Evolutionary conservation across 2,113 vertebrate species (phyloP).

Genomic region (Elaphurus davidianus): DNA sequence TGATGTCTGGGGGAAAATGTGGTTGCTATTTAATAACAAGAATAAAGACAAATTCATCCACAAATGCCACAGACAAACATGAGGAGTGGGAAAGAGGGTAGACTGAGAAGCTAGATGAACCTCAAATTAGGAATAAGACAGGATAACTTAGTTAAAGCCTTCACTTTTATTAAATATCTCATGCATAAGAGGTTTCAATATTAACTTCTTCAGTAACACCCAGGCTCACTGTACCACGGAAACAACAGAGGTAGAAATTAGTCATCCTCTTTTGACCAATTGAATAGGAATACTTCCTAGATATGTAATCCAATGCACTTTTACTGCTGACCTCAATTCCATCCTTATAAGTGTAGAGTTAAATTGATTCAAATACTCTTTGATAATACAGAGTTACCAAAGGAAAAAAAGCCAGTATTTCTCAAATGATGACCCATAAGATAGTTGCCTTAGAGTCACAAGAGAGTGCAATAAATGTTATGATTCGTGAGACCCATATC

Average conservation of each 20-base stretch:
- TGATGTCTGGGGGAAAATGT: neutral
- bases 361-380: neutral
- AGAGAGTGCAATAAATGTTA: neutral
- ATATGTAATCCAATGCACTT: neutral
- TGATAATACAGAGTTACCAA: neutral
- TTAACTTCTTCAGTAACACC: neutral
- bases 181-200: neutral
- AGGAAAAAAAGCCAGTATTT: neutral
- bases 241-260: neutral
- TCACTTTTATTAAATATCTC: neutral
- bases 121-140: neutral
- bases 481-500: neutral
- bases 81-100: neutral
- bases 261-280: neutral
- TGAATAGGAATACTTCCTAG: neutral
- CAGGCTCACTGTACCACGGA: neutral
- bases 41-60: neutral
- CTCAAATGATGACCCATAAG: neutral
- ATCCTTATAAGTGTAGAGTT: neutral
- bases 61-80: neutral
- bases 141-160: neutral
- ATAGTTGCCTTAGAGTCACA: neutral
- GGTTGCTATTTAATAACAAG: conserved; percentile 48
- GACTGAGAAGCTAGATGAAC: neutral
- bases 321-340: neutral